phyloP scores from a whole-genome alignment of 1,140 invertebrate species.

The Coboldia fuscipes region DNA sequence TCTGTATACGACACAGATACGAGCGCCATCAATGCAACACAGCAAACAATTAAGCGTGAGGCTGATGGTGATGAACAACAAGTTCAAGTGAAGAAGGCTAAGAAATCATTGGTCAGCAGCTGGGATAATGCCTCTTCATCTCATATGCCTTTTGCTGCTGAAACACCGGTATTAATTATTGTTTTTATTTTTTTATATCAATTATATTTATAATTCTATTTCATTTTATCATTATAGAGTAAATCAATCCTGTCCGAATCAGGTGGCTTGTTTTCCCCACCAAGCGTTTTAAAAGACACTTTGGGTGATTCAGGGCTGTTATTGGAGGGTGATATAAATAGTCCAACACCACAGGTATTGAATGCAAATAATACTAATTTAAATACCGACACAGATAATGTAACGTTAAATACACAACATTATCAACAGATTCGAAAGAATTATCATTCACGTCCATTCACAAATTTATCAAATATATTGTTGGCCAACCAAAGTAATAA shows the following conservation, averaged over 20 bases:
- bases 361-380: no score
- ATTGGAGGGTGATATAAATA: constrained; percentile 12
- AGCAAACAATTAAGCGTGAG: background rate
- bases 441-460: no score
- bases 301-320: constrained; percentile 22
- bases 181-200: background rate
- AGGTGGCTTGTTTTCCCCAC: constrained; percentile 65
- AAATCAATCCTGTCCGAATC: constrained; percentile 60
- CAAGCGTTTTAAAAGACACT: constrained; percentile 48
- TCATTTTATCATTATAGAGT: constrained; percentile 34
- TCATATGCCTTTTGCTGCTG: constrained; percentile 14
- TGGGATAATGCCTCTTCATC: constrained; percentile 9
- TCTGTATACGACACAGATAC: constrained; percentile 15
- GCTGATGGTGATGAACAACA: constrained; percentile 5
- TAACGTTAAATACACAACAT: no score
- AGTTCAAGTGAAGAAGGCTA: constrained; percentile 15
- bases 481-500: no score
- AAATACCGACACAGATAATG: no score
- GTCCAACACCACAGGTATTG: constrained; percentile 10
- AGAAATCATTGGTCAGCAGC: constrained; percentile 19
- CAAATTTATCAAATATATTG: no score
- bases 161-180: constrained; percentile 15
- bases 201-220: background rate
- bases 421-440: no score
- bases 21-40: constrained; percentile 4